Evolutionary conservation across 2,113 vertebrate genomes (phyloP).

Genomic region (Zosterops hypoxanthus): DNA sequence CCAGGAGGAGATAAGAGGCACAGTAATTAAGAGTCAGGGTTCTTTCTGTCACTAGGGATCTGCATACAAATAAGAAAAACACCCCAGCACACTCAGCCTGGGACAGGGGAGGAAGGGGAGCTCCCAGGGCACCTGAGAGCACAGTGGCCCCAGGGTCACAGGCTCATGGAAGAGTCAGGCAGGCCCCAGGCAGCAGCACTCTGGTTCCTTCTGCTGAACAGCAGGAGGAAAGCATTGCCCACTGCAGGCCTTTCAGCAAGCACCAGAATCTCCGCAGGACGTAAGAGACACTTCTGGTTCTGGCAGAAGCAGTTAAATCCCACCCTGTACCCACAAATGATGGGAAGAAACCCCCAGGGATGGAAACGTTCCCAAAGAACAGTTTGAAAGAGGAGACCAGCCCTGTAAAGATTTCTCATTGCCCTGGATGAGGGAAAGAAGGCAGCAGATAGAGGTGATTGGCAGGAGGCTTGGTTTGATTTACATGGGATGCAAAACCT

Average conservation of each 20-base stretch:
- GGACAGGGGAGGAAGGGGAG: background rate
- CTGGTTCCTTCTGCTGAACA: background rate
- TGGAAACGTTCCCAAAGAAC: background rate
- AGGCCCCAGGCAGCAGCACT: background rate
- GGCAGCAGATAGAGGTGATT: background rate
- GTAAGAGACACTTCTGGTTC: background rate
- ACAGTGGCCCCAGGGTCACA: background rate
- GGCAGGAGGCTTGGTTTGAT: background rate
- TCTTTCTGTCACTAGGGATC: background rate
- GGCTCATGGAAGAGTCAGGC: background rate
- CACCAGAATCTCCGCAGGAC: background rate
- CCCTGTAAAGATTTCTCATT: background rate
- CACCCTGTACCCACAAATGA: background rate
- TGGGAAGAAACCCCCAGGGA: background rate
- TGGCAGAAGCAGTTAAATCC: background rate
- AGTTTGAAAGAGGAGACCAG: background rate
- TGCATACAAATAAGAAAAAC: background rate
- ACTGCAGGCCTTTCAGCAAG: background rate
- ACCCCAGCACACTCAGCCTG: background rate
- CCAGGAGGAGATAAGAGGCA: background rate
- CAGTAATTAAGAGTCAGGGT: background rate
- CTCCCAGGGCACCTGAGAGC: background rate
- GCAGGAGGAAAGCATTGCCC: background rate
- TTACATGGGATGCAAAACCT: background rate
- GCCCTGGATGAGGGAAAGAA: background rate